Evolutionary conservation across 1,140 invertebrate genomes (phyloP), one percentile per base, ranked within the genome.

Genomic region (Mactra quadrangularis): DNA sequence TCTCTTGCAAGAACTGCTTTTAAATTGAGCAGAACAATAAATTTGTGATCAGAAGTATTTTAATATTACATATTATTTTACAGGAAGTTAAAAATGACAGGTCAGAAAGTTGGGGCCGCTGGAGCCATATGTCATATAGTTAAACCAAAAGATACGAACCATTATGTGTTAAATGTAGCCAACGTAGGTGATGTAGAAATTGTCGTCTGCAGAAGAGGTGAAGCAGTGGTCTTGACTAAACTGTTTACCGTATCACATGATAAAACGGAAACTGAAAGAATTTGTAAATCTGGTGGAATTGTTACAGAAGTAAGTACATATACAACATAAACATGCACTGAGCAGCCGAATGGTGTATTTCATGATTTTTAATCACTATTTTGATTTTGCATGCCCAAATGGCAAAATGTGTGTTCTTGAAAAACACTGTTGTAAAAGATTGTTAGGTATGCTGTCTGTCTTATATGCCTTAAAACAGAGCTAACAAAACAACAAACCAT

Each of bases 151-250:
- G 83, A 86, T 13, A 85, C 53, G 22, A 83, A 86, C 25, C 74
- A 87, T 0, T 90, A 87, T 62, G 59, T 75, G 7, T 79, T 93
- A 27, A 88, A 88, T 77, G 85, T 93, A 22, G 91, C 91, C 47
- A 93, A 93, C 86, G 91, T 92, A 31, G 93, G 93, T 53, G 91
- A 93, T 74, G 83, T 86, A 3, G 91, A 92, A 75, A 89, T 90
- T n/a, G 91, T 93, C 0, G 74, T 93, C 47, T 90, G 89, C 85
- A 86, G 92, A 3, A 78, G 87, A 31, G 89, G 89, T 11, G 87
- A 90, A 50, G 88, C 90, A 15, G 47, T 89, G 0, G 70, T 86
- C 9, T 62, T 93, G 27, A 91, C 91, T 22, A 85, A 88, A 35
- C 85, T 85, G n/a, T 92, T 92, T 78, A 84, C 87, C 11, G 88